Percentiles rank a stretch among this genome's conserved stretches.
Evolutionary conservation across 2,113 vertebrate genomes (phyloP).

Genomic region (Atlantisia rogersi): DNA sequence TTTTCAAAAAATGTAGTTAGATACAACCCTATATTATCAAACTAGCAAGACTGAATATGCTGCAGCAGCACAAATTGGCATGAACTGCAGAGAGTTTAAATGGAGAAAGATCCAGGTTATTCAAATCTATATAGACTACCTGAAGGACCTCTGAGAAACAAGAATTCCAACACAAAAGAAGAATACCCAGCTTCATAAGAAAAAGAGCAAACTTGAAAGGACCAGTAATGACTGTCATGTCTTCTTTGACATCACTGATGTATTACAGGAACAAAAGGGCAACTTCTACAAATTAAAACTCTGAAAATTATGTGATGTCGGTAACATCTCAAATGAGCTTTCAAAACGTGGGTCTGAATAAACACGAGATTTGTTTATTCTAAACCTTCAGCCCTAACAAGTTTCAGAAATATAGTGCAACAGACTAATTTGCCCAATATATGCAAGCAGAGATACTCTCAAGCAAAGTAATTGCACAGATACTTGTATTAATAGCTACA

Average conservation of each 20-base stretch:
- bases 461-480: constrained; percentile 23
- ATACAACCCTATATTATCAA: neutral
- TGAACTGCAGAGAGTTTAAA: neutral
- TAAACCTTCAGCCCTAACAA: neutral
- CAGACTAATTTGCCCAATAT: constrained; percentile 37
- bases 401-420: constrained; percentile 1
- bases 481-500: constrained; percentile 50
- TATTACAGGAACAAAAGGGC: constrained; percentile 43
- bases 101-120: neutral
- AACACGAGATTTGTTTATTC: neutral
- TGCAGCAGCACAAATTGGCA: neutral
- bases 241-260: neutral
- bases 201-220: neutral
- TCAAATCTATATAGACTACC: neutral
- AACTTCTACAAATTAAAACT: constrained; percentile 48
- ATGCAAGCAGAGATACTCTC: constrained; percentile 21
- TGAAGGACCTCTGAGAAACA: neutral
- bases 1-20: neutral
- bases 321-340: constrained; percentile 22
- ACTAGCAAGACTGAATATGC: neutral
- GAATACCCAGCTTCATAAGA: neutral
- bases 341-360: neutral
- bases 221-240: neutral
- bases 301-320: neutral
- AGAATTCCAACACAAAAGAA: neutral